These are phyloP conservation scores for Pygmarrhopalites habei DNA, from an alignment of 1,140 invertebrate species.

Conservation along the genomic window DNA sequence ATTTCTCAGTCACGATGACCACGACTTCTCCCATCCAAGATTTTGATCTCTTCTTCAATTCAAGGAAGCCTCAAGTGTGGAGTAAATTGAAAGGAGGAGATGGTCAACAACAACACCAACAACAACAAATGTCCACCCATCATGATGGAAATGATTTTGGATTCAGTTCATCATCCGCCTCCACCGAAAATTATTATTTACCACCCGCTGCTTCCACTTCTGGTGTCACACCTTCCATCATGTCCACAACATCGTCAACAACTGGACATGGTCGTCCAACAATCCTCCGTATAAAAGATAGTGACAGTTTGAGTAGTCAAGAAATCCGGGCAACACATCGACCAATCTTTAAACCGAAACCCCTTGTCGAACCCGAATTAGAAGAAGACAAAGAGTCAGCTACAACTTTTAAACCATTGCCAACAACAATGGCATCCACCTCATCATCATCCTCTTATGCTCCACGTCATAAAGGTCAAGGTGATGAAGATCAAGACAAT, in stretches of 20 bases:
- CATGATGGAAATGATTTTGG: not conserved
- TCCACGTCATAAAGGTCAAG: too few relatives aligned
- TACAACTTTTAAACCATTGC: not conserved
- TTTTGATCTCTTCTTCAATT: not conserved
- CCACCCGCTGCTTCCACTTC: not conserved
- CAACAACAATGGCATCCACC: not conserved
- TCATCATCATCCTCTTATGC: too few relatives aligned
- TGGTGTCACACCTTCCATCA: not conserved
- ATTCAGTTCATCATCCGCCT: not conserved
- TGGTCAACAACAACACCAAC: too few relatives aligned
- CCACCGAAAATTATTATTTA: not conserved
- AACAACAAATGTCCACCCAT: not conserved
- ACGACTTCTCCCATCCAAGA: slow-evolving; percentile 6
- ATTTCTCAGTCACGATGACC: not conserved
- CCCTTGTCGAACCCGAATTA: too few relatives aligned
- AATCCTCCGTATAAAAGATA: too few relatives aligned
- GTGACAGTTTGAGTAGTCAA: not conserved
- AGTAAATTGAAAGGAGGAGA: not conserved
- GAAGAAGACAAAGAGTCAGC: too few relatives aligned
- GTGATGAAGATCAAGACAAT: too few relatives aligned
- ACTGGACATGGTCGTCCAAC: too few relatives aligned
- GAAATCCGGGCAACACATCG: not conserved
- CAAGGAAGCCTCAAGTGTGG: not conserved
- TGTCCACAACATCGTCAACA: too few relatives aligned
- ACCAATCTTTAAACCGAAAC: not conserved